phyloP scores from a whole-genome alignment of 2,888 invertebrate genomes.

The Metopia argyrocephala region DNA sequence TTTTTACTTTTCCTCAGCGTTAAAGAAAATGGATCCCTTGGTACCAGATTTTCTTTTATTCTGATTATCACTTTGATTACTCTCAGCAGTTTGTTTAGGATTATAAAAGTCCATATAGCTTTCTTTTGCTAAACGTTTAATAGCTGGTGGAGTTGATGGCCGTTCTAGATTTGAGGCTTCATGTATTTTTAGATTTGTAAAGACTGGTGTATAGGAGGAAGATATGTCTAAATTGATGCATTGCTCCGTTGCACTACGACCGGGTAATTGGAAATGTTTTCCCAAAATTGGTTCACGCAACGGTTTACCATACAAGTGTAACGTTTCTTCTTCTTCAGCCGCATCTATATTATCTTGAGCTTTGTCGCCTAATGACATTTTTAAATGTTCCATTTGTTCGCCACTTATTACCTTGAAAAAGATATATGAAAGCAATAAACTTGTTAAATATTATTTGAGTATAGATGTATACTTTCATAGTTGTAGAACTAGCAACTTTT shows the following conservation, averaged over 20 bases:
- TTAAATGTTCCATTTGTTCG: constrained; percentile 51
- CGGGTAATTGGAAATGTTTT: constrained; percentile 81
- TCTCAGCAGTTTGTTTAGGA: constrained; percentile 12
- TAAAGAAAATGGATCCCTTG: constrained; percentile 30
- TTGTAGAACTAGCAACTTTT: constrained; percentile 87
- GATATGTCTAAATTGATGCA: constrained; percentile 82
- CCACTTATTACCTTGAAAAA: constrained; percentile 64
- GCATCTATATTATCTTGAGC: constrained; percentile 34
- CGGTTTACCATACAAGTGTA: constrained; percentile 80
- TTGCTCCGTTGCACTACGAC: constrained; percentile 75
- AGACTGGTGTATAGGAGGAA: constrained; percentile 84
- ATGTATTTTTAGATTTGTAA: constrained; percentile 83
- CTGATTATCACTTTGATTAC: background rate
- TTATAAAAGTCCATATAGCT: constrained; percentile 72
- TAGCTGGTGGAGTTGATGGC: constrained; percentile 80
- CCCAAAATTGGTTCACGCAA: constrained; percentile 82
- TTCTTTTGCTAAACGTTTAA: constrained; percentile 76
- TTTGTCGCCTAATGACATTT: constrained; percentile 26
- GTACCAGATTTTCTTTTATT: constrained; percentile 12
- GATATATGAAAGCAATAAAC: background rate
- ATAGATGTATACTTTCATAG: constrained; percentile 86
- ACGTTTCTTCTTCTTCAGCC: constrained; percentile 46
- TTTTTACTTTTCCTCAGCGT: background rate
- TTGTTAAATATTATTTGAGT: constrained; percentile 32
- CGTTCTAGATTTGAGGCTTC: constrained; percentile 81